phyloP scores from a whole-genome alignment of 2,888 invertebrate genomes.

The Petrolisthes manimaculis region DNA sequence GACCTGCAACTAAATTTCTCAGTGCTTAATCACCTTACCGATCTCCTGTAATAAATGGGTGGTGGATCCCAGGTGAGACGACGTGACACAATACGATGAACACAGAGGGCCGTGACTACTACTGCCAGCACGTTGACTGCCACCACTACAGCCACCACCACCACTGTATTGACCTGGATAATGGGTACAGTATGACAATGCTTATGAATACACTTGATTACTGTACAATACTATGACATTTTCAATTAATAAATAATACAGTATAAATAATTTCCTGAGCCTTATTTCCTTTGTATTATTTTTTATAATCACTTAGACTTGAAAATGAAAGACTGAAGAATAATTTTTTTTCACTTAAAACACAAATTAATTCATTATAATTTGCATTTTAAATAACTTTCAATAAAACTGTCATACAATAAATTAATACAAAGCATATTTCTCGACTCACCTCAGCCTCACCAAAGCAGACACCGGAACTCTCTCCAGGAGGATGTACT shows the following conservation, averaged over 20 bases:
- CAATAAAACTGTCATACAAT: background rate
- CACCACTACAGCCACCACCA: constrained; percentile 48
- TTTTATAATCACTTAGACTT: background rate
- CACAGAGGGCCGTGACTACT: constrained; percentile 46
- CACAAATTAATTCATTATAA: too few relatives aligned
- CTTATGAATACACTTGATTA: background rate
- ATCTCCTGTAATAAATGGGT: constrained; percentile 32
- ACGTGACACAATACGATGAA: constrained; percentile 49
- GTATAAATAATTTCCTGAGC: background rate
- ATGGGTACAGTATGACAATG: background rate
- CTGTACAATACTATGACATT: background rate
- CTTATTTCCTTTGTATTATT: background rate
- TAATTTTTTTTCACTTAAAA: too few relatives aligned
- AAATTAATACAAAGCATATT: background rate
- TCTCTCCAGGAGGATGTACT: too few relatives aligned
- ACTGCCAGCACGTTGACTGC: constrained; percentile 38
- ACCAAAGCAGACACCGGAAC: background rate
- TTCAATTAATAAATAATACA: background rate
- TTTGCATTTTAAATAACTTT: background rate
- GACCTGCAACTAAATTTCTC: too few relatives aligned
- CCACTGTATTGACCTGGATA: constrained; percentile 35
- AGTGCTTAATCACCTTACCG: constrained; percentile 20
- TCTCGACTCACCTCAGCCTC: background rate
- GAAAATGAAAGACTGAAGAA: too few relatives aligned
- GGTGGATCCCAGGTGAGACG: constrained; percentile 51